These are phyloP conservation scores for Oscheius sp. DNA, from an alignment of 2,888 invertebrate species.

Conservation along the genomic window DNA sequence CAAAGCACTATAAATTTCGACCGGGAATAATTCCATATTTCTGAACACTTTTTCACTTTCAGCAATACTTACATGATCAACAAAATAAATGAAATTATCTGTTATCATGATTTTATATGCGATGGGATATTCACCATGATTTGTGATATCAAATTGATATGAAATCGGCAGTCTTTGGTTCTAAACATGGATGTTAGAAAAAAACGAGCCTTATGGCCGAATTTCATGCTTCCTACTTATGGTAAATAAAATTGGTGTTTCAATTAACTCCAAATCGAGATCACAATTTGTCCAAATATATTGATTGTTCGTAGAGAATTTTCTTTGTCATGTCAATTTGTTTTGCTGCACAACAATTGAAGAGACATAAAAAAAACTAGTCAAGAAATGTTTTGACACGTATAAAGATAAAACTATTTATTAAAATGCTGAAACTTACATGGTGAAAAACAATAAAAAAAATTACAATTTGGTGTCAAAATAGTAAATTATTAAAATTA, in stretches of 20 bases:
- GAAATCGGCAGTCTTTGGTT: conserved; percentile 36
- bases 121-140: conserved; percentile 49
- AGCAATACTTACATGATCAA: conserved; percentile 34
- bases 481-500: no score
- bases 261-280: conserved; percentile 46
- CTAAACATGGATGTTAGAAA: conserved; percentile 11
- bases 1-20: conserved; percentile 11
- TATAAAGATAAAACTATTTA: no score
- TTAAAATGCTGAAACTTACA: no score
- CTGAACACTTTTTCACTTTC: background rate
- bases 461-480: no score
- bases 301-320: conserved; percentile 39
- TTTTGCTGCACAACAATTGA: no score
- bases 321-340: no score
- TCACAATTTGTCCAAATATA: conserved; percentile 41
- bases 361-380: no score
- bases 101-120: conserved; percentile 51
- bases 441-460: no score
- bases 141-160: conserved; percentile 35
- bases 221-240: conserved; percentile 35
- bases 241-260: conserved; percentile 46
- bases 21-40: conserved; percentile 43
- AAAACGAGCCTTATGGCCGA: conserved; percentile 26
- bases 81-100: conserved; percentile 52
- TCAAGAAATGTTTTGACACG: no score